phyloP scores from a whole-genome alignment of 92 coral and sea anemone species.

The Muricea muricata region DNA sequence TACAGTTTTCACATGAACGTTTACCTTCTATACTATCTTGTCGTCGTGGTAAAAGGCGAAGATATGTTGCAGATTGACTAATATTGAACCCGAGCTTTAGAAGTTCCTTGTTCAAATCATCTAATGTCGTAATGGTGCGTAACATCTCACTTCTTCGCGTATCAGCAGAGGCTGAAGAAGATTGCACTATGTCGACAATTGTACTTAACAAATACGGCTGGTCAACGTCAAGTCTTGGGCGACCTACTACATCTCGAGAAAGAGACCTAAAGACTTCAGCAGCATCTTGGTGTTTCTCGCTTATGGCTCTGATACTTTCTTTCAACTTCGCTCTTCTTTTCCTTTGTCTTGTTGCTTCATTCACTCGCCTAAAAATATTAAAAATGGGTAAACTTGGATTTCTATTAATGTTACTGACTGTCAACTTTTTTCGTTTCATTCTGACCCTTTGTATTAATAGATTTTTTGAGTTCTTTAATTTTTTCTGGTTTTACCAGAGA shows the following conservation, averaged over 20 bases:
- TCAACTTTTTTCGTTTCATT: too few species aligned
- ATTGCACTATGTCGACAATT: conserved; percentile 7
- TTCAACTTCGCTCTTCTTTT: conserved; percentile 12
- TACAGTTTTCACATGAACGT: conserved; percentile 21
- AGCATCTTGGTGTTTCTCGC: conserved; percentile 16
- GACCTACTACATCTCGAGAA: neutral
- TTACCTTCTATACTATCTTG: conserved; percentile 11
- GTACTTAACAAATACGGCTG: conserved; percentile 8
- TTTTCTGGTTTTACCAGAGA: too few species aligned
- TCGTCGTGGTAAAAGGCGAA: conserved; percentile 20
- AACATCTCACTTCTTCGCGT: conserved; percentile 8
- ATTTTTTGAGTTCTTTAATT: too few species aligned
- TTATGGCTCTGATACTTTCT: conserved; percentile 23
- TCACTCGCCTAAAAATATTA: conserved; percentile 15
- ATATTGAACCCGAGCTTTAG: conserved; percentile 3
- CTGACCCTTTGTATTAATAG: too few species aligned
- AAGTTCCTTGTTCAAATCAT: conserved; percentile 21
- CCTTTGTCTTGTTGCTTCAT: conserved; percentile 18
- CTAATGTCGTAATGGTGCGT: conserved; percentile 22
- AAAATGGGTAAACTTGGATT: too few species aligned
- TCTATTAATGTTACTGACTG: too few species aligned
- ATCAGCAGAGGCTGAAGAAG: conserved; percentile 6
- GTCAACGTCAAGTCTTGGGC: conserved; percentile 9
- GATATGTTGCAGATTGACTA: conserved; percentile 2
- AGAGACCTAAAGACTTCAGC: conserved; percentile 7